Evolutionary conservation across 2,888 invertebrate species (phyloP).

Genomic region (Hoplodrina ambigua): DNA sequence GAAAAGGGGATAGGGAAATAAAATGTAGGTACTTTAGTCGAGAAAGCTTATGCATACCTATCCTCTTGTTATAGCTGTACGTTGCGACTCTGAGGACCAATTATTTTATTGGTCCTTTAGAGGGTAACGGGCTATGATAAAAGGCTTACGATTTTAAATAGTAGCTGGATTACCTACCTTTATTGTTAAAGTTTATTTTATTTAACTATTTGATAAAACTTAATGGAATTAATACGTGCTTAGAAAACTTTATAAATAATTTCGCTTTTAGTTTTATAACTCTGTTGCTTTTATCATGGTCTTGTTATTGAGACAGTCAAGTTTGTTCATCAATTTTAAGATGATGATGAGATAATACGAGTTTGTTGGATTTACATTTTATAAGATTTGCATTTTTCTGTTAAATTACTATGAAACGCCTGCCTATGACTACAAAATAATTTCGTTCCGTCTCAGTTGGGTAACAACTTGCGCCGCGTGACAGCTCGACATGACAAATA

Average conservation of each 20-base stretch:
- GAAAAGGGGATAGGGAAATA: constrained; percentile 1
- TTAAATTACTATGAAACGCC: neutral
- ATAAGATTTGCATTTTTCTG: neutral
- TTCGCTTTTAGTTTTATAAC: constrained; percentile 1
- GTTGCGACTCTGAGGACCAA: constrained; percentile 24
- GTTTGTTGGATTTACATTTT: neutral
- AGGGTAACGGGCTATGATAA: constrained; percentile 17
- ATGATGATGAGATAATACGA: too few relatives aligned
- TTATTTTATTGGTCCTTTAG: constrained; percentile 1
- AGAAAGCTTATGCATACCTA: constrained; percentile 10
- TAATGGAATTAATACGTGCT: too few relatives aligned
- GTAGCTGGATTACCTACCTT: neutral
- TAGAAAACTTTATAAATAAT: neutral
- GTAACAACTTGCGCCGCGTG: constrained; percentile 21
- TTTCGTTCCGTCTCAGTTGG: constrained; percentile 15
- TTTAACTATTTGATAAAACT: neutral
- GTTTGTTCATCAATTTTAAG: neutral
- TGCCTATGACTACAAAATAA: constrained; percentile 9
- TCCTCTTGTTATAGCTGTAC: neutral
- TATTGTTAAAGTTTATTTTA: neutral
- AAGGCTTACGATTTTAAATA: constrained; percentile 3
- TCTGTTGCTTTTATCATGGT: neutral
- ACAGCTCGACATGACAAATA: constrained; percentile 40
- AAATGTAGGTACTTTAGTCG: constrained; percentile 2
- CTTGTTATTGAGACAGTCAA: neutral